Evolutionary conservation across 2,888 invertebrate genomes (phyloP), one percentile per base, ranked within the genome.

Genomic region (Drosophila anomelani): DNA sequence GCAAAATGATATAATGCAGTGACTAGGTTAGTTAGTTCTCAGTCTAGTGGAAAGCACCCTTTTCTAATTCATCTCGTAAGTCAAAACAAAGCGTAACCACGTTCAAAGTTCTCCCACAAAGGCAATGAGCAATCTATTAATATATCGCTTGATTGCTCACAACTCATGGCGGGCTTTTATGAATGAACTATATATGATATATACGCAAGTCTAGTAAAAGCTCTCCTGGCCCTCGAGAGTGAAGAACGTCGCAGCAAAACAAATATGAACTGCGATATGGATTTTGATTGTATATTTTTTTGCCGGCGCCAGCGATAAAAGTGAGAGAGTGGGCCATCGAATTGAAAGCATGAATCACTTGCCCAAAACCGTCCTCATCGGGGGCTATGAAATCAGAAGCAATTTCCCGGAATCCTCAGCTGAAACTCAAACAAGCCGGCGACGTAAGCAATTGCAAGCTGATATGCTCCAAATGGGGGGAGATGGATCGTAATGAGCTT

Each of bases 321-420:
- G 53, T 2, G 41, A 36, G 63, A 38, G 70, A 39, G 67, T 41
- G 26, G 59, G 34, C 68, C 39, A 56, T 51, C 20, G 46, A 32
- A 46, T 57, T 23, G 57, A 23, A 38, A 1, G 66, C 57, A 77
- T 85, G 85, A 85, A 76, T 85, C 85, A 85, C 64, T 73, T 71
- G 67, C 56, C 80, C 77, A 75, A 78, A 85, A 72, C 66, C 77
- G 69, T 59, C 63, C 68, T 43, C 69, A 49, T 36, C 6, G 32
- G 10, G 12, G 29, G 36, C 72, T 85, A 89, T 85, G 88, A 88
- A 86, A 83, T 85, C 85, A 85, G 66, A 79, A 76, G 66, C 58
- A 36, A 55, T 59, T 85, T 85, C 85, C 76, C 38, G 75, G 85
- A 85, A 85, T 53, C 34, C 34, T 13, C 4, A 29, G 61, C 72